Percentiles rank a stretch among this genome's conserved stretches.
Conservation (phyloP, 2,113 vertebrate species). For the Coptodon rendalli region DNA sequence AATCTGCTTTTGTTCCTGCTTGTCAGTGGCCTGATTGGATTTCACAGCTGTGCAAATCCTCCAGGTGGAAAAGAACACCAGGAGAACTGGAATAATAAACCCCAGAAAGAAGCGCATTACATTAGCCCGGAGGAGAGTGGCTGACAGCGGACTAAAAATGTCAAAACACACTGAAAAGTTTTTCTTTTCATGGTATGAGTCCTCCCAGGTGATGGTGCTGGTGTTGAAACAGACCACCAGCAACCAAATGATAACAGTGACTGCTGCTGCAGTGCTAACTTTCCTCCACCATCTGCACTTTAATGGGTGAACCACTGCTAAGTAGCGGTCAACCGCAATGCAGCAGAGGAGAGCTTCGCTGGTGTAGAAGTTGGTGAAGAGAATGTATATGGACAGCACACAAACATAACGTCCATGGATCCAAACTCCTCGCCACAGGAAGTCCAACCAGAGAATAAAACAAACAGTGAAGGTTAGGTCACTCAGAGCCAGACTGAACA, state of each 20-base stretch:
- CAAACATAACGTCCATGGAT: conserved; percentile 50
- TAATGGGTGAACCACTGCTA: conserved; percentile 83
- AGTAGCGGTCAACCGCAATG: conserved; percentile 80
- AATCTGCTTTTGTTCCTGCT: conserved; percentile 74
- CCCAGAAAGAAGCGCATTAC: conserved; percentile 71
- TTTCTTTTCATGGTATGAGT: conserved; percentile 34
- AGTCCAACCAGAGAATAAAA: conserved; percentile 81
- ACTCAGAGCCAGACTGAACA: conserved; percentile 81
- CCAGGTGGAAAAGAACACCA: conserved; percentile 75
- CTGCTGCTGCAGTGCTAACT: conserved; percentile 58
- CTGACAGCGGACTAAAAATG: conserved; percentile 69
- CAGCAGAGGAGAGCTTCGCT: conserved; percentile 82
- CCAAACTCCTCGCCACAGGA: conserved; percentile 76
- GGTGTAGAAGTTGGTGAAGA: conserved; percentile 83
- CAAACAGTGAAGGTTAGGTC: conserved; percentile 77
- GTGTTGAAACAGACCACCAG: conserved; percentile 72
- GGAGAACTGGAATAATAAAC: conserved; percentile 70
- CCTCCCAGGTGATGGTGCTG: conserved; percentile 59
- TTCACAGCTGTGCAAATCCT: conserved; percentile 74
- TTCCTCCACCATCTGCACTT: conserved; percentile 72
- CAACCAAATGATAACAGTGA: conserved; percentile 74
- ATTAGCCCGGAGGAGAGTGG: conserved; percentile 54
- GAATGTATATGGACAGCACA: conserved; percentile 63
- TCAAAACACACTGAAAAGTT: conserved; percentile 73
- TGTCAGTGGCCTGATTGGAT: conserved; percentile 76